These are phyloP conservation scores for Deilephila porcellus DNA, from an alignment of 2,888 invertebrate genomes.

Conservation along the genomic window DNA sequence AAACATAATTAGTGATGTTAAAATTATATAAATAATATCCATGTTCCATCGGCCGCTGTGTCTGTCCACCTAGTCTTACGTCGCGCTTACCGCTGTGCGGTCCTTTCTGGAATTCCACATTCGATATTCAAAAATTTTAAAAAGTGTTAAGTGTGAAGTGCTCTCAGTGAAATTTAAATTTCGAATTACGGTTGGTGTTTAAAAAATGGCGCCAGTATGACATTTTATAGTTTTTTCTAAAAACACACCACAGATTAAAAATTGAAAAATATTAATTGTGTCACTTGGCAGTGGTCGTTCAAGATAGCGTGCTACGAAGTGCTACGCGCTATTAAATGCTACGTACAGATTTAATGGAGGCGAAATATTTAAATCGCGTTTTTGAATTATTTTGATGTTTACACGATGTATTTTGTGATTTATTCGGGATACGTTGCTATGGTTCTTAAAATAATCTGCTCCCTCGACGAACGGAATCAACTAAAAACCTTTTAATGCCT, in stretches of 20 bases:
- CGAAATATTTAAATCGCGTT: conserved; percentile 22
- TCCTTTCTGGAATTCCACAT: conserved; percentile 62
- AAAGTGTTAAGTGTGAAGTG: conserved; percentile 74
- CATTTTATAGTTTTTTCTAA: conserved; percentile 56
- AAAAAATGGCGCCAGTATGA: conserved; percentile 74
- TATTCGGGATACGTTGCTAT: conserved; percentile 12
- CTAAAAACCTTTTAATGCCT: conserved; percentile 18
- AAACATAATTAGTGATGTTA: conserved; percentile 68
- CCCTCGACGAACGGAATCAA: conserved; percentile 6
- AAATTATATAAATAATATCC: conserved; percentile 70
- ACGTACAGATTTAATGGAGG: conserved; percentile 42
- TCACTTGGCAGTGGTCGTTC: conserved; percentile 45
- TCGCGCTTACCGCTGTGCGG: conserved; percentile 67
- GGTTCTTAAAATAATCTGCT: not conserved
- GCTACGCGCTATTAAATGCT: conserved; percentile 57
- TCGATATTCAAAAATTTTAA: conserved; percentile 45
- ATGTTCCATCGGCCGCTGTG: conserved; percentile 50
- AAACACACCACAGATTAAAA: conserved; percentile 37
- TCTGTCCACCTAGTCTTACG: conserved; percentile 61
- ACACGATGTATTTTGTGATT: conserved; percentile 8
- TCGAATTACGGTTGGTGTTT: conserved; percentile 71
- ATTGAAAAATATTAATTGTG: conserved; percentile 42
- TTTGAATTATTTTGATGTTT: conserved; percentile 11
- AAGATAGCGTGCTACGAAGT: conserved; percentile 57
- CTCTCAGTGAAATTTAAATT: conserved; percentile 63